These are phyloP conservation scores for Aramus guarauna DNA, from an alignment of 2,113 vertebrate genomes.

Conservation along the genomic window DNA sequence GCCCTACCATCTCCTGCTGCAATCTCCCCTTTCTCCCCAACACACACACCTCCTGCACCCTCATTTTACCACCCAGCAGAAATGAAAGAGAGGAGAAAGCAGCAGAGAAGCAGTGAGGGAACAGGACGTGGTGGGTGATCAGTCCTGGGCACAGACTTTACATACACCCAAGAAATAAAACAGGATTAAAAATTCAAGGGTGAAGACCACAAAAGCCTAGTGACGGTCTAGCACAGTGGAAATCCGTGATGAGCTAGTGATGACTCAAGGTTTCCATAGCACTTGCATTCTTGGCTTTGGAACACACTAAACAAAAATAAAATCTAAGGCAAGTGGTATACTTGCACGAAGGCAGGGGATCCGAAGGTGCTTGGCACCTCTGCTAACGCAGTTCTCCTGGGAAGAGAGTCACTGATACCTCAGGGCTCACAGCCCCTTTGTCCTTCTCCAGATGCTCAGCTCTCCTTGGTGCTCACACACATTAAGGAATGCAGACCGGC, in stretches of 20 bases:
- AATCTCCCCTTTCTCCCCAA: not conserved
- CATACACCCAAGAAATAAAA: not conserved
- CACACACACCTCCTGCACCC: not conserved
- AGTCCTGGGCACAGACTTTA: not conserved
- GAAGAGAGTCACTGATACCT: not conserved
- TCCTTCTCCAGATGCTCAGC: not conserved
- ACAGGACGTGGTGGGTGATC: not conserved
- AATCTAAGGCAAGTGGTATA: not conserved
- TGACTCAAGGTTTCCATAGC: not conserved
- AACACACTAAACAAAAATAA: not conserved
- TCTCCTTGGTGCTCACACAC: fast-evolving
- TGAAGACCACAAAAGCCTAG: not conserved
- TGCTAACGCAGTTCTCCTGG: fast-evolving
- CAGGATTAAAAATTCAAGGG: not conserved
- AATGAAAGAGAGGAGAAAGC: not conserved
- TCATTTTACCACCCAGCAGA: not conserved
- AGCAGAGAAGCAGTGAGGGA: not conserved
- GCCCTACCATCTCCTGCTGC: not conserved
- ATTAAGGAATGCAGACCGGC: not conserved
- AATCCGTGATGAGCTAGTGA: not conserved
- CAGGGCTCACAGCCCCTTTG: not conserved
- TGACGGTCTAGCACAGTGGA: not conserved
- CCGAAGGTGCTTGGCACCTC: not conserved
- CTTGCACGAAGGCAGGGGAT: not conserved
- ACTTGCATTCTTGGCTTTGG: not conserved